These are phyloP conservation scores for Drosophila ezoana DNA, from an alignment of 2,888 invertebrate genomes.

Conservation along the genomic window DNA sequence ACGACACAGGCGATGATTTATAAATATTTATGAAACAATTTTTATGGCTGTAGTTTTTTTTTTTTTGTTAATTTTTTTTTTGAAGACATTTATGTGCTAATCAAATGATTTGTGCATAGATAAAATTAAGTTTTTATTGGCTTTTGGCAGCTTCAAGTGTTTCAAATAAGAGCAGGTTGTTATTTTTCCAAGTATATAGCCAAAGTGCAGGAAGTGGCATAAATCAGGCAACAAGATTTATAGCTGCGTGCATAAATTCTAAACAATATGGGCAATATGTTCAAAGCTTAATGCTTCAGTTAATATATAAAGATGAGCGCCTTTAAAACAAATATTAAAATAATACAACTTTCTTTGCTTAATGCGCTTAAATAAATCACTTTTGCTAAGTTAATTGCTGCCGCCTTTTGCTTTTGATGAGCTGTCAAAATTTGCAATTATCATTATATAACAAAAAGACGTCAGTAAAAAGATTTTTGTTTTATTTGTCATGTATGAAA, in stretches of 20 bases:
- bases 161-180: slow-evolving; percentile 11
- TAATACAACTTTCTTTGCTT: slow-evolving; percentile 3
- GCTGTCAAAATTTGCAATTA: slow-evolving; percentile 57
- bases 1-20: slow-evolving; percentile 54
- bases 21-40: slow-evolving; percentile 73
- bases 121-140: slow-evolving; percentile 23
- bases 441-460: slow-evolving; percentile 54
- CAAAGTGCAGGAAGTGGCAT: slow-evolving; percentile 37
- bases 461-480: slow-evolving; percentile 8
- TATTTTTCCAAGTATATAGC: neutral
- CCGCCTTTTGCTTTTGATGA: slow-evolving; percentile 25
- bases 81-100: slow-evolving; percentile 56
- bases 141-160: slow-evolving; percentile 7
- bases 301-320: neutral
- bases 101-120: slow-evolving; percentile 59
- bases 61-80: slow-evolving; percentile 18
- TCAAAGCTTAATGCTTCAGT: no score
- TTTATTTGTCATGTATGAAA: slow-evolving; percentile 19
- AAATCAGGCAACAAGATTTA: slow-evolving; percentile 36
- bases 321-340: no score
- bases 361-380: slow-evolving; percentile 18
- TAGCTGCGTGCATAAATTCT: slow-evolving; percentile 7
- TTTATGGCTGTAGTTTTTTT: slow-evolving; percentile 51
- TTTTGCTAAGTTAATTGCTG: slow-evolving; percentile 22
- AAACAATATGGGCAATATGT: no score